phyloP scores from a whole-genome alignment of 2,888 invertebrate species.

The Philereme transversata region DNA sequence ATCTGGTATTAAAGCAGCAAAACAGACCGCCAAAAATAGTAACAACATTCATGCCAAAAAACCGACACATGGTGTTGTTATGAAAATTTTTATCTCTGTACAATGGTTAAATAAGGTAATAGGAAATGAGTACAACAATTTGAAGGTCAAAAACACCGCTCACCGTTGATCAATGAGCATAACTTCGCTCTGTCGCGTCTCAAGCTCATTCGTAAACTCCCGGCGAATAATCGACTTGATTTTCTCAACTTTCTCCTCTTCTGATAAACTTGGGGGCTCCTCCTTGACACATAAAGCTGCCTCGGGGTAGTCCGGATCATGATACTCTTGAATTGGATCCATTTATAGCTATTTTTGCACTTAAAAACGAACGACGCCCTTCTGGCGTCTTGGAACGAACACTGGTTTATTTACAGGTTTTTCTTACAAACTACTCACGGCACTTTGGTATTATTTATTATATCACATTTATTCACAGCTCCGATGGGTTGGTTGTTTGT shows the following conservation, averaged over 20 bases:
- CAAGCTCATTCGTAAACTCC: conserved; percentile 89
- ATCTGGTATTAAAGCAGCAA: conserved; percentile 4
- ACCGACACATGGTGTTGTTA: conserved; percentile 32
- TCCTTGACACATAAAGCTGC: conserved; percentile 52
- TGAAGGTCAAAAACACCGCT: conserved; percentile 46
- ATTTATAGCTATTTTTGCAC: conserved; percentile 56
- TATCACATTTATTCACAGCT: conserved; percentile 58
- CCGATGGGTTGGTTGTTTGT: conserved; percentile 45
- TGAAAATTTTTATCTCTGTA: conserved; percentile 1
- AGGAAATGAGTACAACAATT: conserved; percentile 13
- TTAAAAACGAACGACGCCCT: conserved; percentile 60
- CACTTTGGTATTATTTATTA: conserved; percentile 48
- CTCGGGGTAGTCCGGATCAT: conserved; percentile 85
- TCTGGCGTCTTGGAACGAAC: conserved; percentile 46
- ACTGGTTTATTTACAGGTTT: conserved; percentile 42
- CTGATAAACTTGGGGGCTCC: conserved; percentile 50
- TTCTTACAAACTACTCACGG: conserved; percentile 32
- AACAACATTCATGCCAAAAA: conserved; percentile 17
- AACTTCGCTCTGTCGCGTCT: conserved; percentile 88
- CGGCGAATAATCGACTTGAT: conserved; percentile 86
- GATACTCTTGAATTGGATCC: conserved; percentile 79
- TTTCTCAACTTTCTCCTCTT: conserved; percentile 75
- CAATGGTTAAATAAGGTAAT: not conserved
- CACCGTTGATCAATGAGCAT: conserved; percentile 87
- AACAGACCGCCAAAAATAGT: conserved; percentile 27